phyloP scores from a whole-genome alignment of 2,113 vertebrate species.

The Thalassarche chlororhynchos region DNA sequence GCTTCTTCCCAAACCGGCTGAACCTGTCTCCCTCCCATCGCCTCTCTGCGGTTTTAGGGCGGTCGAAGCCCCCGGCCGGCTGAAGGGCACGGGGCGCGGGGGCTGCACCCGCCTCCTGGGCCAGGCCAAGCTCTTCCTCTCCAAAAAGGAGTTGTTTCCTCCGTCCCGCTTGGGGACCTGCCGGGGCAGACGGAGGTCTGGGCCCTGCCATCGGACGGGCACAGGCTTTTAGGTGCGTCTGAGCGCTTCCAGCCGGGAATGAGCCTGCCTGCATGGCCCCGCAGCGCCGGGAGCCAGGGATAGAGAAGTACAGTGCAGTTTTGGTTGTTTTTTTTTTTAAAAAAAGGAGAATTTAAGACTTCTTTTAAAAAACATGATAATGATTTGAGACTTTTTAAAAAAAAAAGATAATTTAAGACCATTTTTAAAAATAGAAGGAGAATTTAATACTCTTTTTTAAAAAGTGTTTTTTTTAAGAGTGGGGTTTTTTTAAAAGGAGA shows the following conservation, averaged over 20 bases:
- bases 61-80: fast-evolving
- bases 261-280: fast-evolving
- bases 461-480: no score
- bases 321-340: not conserved
- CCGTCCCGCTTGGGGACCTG: not conserved
- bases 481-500: no score
- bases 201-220: fast-evolving
- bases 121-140: not conserved
- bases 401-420: not conserved
- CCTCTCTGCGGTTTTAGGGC: not conserved
- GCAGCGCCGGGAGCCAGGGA: not conserved
- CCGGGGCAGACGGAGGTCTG: not conserved
- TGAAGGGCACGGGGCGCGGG: fast-evolving
- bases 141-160: not conserved
- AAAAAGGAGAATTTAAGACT: not conserved
- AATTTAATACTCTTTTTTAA: no score
- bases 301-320: fast-evolving
- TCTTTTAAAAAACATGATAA: not conserved
- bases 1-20: slow-evolving; percentile 29
- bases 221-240: fast-evolving
- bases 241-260: fast-evolving
- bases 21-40: not conserved
- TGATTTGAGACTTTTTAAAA: not conserved
- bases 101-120: not conserved
- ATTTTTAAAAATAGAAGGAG: no score